phyloP scores from a whole-genome alignment of 2,888 invertebrate genomes.

The Chrysotoxum bicinctum region DNA sequence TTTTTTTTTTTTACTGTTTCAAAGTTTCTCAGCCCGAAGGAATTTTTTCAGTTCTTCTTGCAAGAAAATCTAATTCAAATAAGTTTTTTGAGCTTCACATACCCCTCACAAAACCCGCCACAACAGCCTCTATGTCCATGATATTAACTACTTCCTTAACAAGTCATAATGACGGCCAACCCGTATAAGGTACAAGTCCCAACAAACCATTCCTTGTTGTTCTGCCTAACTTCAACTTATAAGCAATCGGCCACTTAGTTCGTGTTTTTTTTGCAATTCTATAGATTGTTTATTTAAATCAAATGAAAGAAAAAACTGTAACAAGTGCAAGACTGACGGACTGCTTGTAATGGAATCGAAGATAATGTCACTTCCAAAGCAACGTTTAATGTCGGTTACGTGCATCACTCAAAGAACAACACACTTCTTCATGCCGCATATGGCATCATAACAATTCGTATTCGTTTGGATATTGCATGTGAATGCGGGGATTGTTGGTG shows the following conservation, averaged over 20 bases:
- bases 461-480: constrained; percentile 21
- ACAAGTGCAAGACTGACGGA: constrained; percentile 41
- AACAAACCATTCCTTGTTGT: neutral
- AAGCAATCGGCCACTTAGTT: neutral
- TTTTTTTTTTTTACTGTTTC: too few relatives aligned
- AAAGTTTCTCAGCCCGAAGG: too few relatives aligned
- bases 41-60: too few relatives aligned
- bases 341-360: constrained; percentile 33
- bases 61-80: too few relatives aligned
- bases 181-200: neutral
- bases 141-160: constrained; percentile 45
- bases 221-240: neutral
- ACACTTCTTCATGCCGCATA: constrained; percentile 9
- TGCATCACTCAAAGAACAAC: constrained; percentile 31
- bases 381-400: constrained; percentile 1
- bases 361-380: constrained; percentile 27
- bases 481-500: constrained; percentile 47
- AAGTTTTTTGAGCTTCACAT: too few relatives aligned
- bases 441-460: constrained; percentile 45
- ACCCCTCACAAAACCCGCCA: too few relatives aligned
- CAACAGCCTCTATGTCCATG: constrained; percentile 9
- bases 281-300: constrained; percentile 7
- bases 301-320: constrained; percentile 17
- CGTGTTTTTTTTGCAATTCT: neutral
- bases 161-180: constrained; percentile 53